phyloP scores from a whole-genome alignment of 2,113 vertebrate species.

The Grantiella picta region DNA sequence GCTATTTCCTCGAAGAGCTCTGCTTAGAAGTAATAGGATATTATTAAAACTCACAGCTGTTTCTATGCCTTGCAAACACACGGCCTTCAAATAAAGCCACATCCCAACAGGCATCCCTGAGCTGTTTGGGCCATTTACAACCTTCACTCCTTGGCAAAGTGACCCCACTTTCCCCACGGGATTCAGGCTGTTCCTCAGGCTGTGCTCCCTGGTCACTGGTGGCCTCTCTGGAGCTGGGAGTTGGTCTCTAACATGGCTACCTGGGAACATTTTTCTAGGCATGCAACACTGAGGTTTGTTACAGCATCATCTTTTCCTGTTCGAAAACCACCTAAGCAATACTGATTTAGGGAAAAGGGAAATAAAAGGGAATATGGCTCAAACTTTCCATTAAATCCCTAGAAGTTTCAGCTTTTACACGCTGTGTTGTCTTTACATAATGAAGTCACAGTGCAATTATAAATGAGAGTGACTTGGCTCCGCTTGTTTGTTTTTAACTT shows the following conservation, averaged over 20 bases:
- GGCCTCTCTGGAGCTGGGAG: background rate
- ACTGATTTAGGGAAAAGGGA: background rate
- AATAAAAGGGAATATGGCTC: background rate
- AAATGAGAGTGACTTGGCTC: conserved; percentile 58
- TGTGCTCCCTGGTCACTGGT: background rate
- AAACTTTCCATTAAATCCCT: conserved; percentile 32
- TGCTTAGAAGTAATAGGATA: background rate
- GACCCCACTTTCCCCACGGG: fast-evolving
- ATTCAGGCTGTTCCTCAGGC: background rate
- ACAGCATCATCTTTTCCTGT: background rate
- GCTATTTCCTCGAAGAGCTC: background rate
- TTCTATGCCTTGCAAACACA: background rate
- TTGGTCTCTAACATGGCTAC: background rate
- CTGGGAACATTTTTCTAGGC: fast-evolving
- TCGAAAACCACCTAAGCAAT: background rate
- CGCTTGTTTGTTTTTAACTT: conserved; percentile 8
- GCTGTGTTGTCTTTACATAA: conserved; percentile 27
- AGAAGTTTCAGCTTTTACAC: conserved; percentile 19
- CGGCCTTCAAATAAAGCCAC: background rate
- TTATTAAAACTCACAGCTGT: background rate
- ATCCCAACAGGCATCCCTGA: background rate
- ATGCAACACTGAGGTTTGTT: background rate
- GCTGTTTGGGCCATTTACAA: background rate
- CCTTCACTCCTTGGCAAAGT: background rate
- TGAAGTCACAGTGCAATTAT: conserved; percentile 58